A percentile compares a stretch with the other conserved stretches of the same genome.
phyloP scores from a whole-genome alignment of 2,888 invertebrate genomes.

The Incurvaria masculella region DNA sequence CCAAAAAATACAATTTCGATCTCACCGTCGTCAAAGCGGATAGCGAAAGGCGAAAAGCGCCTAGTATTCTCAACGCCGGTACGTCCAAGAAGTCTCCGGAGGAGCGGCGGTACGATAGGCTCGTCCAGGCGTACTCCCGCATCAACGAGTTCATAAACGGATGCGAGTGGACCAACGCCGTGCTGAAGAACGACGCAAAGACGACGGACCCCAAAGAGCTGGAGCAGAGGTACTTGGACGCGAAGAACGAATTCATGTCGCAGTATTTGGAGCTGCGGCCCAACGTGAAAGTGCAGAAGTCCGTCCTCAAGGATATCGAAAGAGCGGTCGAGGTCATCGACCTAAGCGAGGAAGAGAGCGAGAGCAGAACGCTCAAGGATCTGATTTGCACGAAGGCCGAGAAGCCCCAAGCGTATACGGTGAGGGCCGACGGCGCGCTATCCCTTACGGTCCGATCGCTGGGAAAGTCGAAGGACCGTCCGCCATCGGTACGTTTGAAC shows the following conservation, averaged over 20 bases:
- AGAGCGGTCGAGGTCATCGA: conserved; percentile 30
- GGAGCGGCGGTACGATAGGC: conserved; percentile 39
- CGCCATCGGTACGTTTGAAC: not conserved
- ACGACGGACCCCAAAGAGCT: conserved; percentile 31
- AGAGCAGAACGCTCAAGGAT: conserved; percentile 1
- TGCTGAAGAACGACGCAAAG: conserved; percentile 25
- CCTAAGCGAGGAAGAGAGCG: conserved; percentile 35
- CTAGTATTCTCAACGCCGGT: conserved; percentile 1
- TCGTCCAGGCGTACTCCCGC: conserved; percentile 46
- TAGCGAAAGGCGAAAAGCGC: conserved; percentile 25
- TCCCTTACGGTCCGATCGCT: conserved; percentile 45
- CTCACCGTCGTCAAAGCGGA: conserved; percentile 30
- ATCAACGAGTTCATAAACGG: conserved; percentile 50
- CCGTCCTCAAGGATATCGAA: conserved; percentile 26
- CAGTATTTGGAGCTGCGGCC: conserved; percentile 45
- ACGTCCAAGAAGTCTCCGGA: conserved; percentile 21
- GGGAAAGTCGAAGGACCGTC: too few species aligned
- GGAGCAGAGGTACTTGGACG: conserved; percentile 45
- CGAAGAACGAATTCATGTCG: conserved; percentile 51
- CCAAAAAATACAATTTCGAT: conserved; percentile 31
- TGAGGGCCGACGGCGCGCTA: conserved; percentile 44
- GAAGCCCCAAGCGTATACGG: conserved; percentile 34
- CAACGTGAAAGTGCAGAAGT: conserved; percentile 29
- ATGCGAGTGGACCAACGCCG: conserved; percentile 42
- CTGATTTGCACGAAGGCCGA: conserved; percentile 4